These are phyloP conservation scores for Malachius bipustulatus DNA, from an alignment of 2,888 invertebrate species.

Conservation along the genomic window DNA sequence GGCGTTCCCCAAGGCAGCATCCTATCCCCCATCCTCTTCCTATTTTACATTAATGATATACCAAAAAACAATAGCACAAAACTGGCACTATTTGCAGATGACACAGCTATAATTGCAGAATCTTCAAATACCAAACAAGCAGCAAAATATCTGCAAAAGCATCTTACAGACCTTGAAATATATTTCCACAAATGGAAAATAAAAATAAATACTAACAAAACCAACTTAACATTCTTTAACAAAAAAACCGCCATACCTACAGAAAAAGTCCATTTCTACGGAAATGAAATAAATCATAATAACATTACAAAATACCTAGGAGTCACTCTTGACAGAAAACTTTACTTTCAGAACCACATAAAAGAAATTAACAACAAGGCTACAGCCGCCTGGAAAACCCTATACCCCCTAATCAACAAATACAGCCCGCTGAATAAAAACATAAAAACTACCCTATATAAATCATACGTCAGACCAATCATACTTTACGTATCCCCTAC, in stretches of 20 bases:
- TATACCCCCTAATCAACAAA: background rate
- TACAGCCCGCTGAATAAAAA: conserved; percentile 2
- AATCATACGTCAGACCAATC: conserved; percentile 7
- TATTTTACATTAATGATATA: conserved; percentile 8
- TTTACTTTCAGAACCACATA: conserved; percentile 3
- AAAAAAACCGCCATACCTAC: background rate
- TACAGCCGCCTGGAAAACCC: background rate
- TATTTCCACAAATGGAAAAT: conserved; percentile 9
- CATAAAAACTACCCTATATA: conserved; percentile 5
- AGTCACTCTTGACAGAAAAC: conserved; percentile 3
- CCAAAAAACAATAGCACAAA: conserved; percentile 4
- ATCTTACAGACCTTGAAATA: conserved; percentile 4
- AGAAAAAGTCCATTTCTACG: background rate
- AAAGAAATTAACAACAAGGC: conserved; percentile 1
- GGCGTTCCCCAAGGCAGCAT: conserved; percentile 12
- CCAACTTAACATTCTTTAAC: conserved; percentile 6
- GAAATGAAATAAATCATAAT: background rate
- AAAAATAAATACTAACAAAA: conserved; percentile 7
- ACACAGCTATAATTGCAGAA: conserved; percentile 8
- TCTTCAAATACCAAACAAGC: conserved; percentile 4
- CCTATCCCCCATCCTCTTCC: background rate
- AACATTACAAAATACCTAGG: conserved; percentile 8
- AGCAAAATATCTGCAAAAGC: conserved; percentile 6
- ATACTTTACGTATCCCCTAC: conserved; percentile 5
- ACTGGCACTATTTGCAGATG: conserved; percentile 7